Evolutionary conservation across 2,888 invertebrate species (phyloP).

Genomic region (Philereme transversata): DNA sequence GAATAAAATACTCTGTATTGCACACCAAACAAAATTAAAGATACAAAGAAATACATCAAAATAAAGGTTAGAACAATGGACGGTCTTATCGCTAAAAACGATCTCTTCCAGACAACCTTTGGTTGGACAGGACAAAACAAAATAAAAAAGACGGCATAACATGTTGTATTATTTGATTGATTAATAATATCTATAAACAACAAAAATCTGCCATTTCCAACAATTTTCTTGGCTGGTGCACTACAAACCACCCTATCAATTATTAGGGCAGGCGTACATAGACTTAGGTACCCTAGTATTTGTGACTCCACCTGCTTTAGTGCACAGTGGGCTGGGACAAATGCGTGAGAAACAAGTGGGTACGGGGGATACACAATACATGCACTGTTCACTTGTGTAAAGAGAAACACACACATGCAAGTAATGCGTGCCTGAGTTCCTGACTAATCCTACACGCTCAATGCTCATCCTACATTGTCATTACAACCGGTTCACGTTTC

Average conservation of each 20-base stretch:
- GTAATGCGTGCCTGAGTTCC: constrained; percentile 24
- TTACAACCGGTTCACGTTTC: constrained; percentile 21
- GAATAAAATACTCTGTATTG: too few species aligned
- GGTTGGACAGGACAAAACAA: too few species aligned
- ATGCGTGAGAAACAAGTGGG: constrained; percentile 49
- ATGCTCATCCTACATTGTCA: constrained; percentile 27
- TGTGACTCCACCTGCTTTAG: constrained; percentile 62
- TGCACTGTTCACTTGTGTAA: constrained; percentile 24
- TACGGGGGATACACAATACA: constrained; percentile 44
- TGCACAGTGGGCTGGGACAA: constrained; percentile 48
- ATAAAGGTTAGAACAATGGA: too few species aligned
- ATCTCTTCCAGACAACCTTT: too few species aligned
- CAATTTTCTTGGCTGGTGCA: not conserved
- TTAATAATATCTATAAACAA: too few species aligned
- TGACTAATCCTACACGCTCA: constrained; percentile 29
- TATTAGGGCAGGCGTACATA: constrained; percentile 60
- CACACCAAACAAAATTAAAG: too few species aligned
- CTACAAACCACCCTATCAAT: constrained; percentile 35
- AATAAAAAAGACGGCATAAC: too few species aligned
- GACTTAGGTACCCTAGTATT: constrained; percentile 63
- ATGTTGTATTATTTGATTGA: too few species aligned
- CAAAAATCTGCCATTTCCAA: too few species aligned
- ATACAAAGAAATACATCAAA: too few species aligned
- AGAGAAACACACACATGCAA: constrained; percentile 21
- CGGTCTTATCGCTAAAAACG: too few species aligned